These are phyloP conservation scores for Ophion obscuratus DNA, from an alignment of 2,888 invertebrate species.

Conservation along the genomic window DNA sequence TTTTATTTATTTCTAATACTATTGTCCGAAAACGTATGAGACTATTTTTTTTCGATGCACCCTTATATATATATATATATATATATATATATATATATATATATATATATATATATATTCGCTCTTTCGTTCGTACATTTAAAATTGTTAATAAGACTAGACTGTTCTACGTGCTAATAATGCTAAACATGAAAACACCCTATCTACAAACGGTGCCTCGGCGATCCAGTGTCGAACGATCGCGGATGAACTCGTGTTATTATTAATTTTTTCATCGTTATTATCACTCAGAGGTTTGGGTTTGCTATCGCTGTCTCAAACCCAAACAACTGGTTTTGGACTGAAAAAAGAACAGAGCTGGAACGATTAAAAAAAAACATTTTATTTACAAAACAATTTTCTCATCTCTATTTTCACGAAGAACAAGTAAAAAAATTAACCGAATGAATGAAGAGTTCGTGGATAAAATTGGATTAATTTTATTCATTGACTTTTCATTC, in stretches of 20 bases:
- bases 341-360: background rate
- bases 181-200: slow-evolving; percentile 83
- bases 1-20: background rate
- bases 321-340: background rate
- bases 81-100: background rate
- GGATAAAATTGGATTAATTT: too few relatives aligned
- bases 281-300: background rate
- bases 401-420: background rate
- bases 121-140: slow-evolving; percentile 72
- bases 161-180: slow-evolving; percentile 80
- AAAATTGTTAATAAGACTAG: slow-evolving; percentile 77
- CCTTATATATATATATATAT: background rate
- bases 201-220: slow-evolving; percentile 81
- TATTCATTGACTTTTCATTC: too few relatives aligned
- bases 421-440: background rate
- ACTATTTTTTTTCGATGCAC: background rate
- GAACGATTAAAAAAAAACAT: background rate
- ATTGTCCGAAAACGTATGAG: background rate
- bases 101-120: slow-evolving; percentile 41
- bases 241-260: background rate
- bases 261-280: background rate
- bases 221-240: slow-evolving; percentile 54
- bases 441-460: too few relatives aligned
- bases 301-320: background rate
- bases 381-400: background rate